Base-by-base conservation (phyloP, 2,797 vertebrate genomes). In the Erethizon dorsatum region DNA sequence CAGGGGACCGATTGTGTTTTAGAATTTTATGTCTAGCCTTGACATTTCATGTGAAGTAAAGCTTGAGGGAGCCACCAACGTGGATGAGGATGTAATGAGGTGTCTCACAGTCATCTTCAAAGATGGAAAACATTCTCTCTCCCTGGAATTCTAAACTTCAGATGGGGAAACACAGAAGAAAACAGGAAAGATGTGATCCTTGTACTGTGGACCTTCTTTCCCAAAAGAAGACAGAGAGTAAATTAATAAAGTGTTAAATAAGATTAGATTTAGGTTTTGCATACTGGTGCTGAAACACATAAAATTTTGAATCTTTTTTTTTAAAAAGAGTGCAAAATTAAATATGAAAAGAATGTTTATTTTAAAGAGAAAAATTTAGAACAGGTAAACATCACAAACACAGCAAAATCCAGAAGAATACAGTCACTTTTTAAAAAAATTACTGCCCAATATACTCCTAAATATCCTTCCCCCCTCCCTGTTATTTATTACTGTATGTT, bases 341-440 rank as follows among this genome's bases (percentile, higher is more conserved):
- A 75, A 6, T 71, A 50, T 84, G n/a, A 93, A 79, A 69, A 69
- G 4, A 61, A 41, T 28, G 28, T 2, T 57, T 95, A 77, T 47
- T 89, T 95, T 93, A 26, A 84, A 96, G 78, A 12, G 28, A 22
- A 63, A 54, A 56, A 22, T 1, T 24, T 26, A 79, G 67, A 89
- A 71, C 14, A 50, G 20, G 17, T 14, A 50, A 84, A 47, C 1
- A 6, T 11, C 1, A 71, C 2, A 88, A 61, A 67, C 67, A 41
- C 24, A 90, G 47, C 1, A 90, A 88, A 88, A 65, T 83, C 5
- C n/a, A 79, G 54, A 79, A 87, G 77, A 94, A 91, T 10, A 54
- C 2, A 61, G 0, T 50, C 15, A 15, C 57, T 69, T 57, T 17
- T 73, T 37, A 52, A 79, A 63, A 71, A 90, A 95, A 56, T 56